Base-by-base conservation (phyloP, 2,113 vertebrate species). In the Cebus imitator region DNA sequence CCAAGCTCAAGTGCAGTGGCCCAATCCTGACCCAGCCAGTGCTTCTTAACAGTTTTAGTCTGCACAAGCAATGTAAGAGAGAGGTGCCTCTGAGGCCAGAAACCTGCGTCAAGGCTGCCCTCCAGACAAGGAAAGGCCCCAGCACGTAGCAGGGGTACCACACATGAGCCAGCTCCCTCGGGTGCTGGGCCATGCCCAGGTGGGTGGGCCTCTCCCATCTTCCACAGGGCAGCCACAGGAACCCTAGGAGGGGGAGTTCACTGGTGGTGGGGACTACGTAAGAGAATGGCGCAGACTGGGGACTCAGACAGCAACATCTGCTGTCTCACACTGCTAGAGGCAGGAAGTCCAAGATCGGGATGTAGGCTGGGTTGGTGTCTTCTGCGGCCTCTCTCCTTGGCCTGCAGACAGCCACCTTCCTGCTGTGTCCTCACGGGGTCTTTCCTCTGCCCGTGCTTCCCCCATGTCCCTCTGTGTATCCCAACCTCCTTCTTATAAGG, bases 121-220 rank as follows among this genome's bases (percentile, higher is more conserved):
- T 16, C 48, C 45, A 32, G 68, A 35, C 0, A 1, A 20, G 8
- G 35, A 83, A 32, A 68, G 37, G 0, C 17, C 64, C 37, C 84
- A 52, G 14, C n/a, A 45, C 8, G 1, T 16, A 32, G n/a, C 13
- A 8, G 30, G 43, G 66, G 52, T 1, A 64, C 17, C 2, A 0
- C 20, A 35, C 6, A 32, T 3, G 2, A 13, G 12, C 48, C 10
- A 14, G 18, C 5, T 32, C 43, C 43, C 23, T 32, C 48, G 75
- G 48, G 30, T 8, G 2, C 58, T 50, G 5, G 32, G 16, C 14
- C 37, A 20, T 2, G 10, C 37, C 45, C 32, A 17, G 40, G 25
- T 32, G 57, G 9, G 43, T 18, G 6, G 45, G 32, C 48, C 58
- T 48, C 13, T 27, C 81, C 25, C 13, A 9, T 12, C 58, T 48